A percentile compares a stretch with the other conserved stretches of the same genome.
phyloP scores from a whole-genome alignment of 2,888 invertebrate species.

The Cosmia pyralina region DNA sequence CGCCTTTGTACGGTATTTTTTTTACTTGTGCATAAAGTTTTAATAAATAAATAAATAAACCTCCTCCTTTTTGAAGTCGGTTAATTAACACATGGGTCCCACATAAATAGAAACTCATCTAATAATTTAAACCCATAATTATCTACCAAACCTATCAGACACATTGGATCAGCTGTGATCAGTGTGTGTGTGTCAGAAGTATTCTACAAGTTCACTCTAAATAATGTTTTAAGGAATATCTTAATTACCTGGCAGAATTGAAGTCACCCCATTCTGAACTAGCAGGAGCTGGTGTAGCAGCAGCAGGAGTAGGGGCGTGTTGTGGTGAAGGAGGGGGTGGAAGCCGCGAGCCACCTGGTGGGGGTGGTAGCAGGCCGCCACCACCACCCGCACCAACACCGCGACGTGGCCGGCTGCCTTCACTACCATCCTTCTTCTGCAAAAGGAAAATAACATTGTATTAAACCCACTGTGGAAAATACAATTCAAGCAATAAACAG shows the following conservation, averaged over 20 bases:
- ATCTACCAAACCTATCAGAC: neutral
- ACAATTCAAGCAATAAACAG: constrained; percentile 19
- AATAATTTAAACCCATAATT: neutral
- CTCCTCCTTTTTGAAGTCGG: too few relatives aligned
- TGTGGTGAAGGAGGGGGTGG: constrained; percentile 95
- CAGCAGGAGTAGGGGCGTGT: constrained; percentile 91
- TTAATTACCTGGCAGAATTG: constrained; percentile 91
- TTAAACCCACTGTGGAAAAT: constrained; percentile 5
- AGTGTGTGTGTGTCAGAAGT: too few relatives aligned
- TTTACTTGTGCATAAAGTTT: too few relatives aligned
- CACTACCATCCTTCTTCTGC: constrained; percentile 97
- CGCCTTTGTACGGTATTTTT: too few relatives aligned
- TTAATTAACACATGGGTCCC: neutral
- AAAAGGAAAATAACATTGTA: constrained; percentile 63
- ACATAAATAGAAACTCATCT: neutral
- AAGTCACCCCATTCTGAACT: constrained; percentile 95
- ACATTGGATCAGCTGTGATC: neutral
- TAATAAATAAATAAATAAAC: too few relatives aligned
- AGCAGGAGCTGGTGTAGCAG: constrained; percentile 80
- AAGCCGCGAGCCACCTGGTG: constrained; percentile 93
- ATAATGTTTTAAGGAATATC: neutral
- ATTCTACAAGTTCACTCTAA: neutral
- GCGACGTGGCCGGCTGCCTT: constrained; percentile 92
- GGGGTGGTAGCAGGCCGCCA: constrained; percentile 94
- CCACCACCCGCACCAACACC: constrained; percentile 83